These are phyloP conservation scores for Drosophila histrio DNA, from an alignment of 2,888 invertebrate genomes.

Conservation along the genomic window DNA sequence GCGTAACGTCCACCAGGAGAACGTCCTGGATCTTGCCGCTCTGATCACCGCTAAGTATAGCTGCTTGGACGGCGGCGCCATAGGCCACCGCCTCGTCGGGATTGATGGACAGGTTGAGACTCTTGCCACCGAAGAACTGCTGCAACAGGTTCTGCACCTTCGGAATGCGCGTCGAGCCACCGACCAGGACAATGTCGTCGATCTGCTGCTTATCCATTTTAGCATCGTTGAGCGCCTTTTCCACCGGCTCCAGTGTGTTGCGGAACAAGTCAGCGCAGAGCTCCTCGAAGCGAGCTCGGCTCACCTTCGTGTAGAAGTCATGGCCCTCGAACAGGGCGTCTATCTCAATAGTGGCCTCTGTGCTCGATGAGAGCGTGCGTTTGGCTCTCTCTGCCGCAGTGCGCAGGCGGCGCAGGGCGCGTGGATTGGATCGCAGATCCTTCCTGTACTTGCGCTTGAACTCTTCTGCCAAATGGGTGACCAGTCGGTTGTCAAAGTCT, in stretches of 20 bases:
- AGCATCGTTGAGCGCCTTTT: constrained; percentile 91
- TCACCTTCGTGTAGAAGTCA: constrained; percentile 89
- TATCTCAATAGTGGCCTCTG: constrained; percentile 90
- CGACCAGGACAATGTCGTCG: constrained; percentile 92
- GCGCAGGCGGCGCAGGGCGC: constrained; percentile 88
- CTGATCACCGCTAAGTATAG: constrained; percentile 88
- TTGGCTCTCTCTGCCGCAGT: constrained; percentile 93
- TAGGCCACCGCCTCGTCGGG: constrained; percentile 93
- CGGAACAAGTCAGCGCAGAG: constrained; percentile 89
- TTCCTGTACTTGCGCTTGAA: constrained; percentile 92
- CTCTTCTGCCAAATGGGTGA: constrained; percentile 92
- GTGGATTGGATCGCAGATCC: constrained; percentile 87
- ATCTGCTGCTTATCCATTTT: constrained; percentile 91
- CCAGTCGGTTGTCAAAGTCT: constrained; percentile 94
- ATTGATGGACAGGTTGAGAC: constrained; percentile 90
- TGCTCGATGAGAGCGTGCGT: constrained; percentile 91
- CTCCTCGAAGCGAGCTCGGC: constrained; percentile 91
- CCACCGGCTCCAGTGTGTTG: constrained; percentile 90
- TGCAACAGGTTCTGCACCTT: constrained; percentile 90
- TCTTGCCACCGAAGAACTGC: constrained; percentile 90
- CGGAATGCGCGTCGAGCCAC: constrained; percentile 92
- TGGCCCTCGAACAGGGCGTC: constrained; percentile 90
- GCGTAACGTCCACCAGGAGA: constrained; percentile 88
- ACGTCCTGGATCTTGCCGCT: constrained; percentile 91
- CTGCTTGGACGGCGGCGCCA: constrained; percentile 90